phyloP scores from a whole-genome alignment of 2,797 vertebrate genomes.

The Myoxocephalus aenaeus region DNA sequence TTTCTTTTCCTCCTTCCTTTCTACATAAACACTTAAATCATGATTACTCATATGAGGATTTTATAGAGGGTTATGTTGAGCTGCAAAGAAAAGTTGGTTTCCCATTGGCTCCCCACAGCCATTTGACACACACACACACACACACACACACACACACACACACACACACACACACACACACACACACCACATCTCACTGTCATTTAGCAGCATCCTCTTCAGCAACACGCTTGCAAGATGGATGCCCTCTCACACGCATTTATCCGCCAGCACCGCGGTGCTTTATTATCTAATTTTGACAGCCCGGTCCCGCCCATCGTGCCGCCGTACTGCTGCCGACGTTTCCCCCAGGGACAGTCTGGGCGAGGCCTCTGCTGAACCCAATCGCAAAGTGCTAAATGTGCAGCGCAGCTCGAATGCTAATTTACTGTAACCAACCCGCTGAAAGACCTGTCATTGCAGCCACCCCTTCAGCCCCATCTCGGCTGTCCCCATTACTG shows the following conservation, averaged over 20 bases:
- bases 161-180: conserved; percentile 37
- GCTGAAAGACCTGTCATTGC: conserved; percentile 76
- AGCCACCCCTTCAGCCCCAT: conserved; percentile 44
- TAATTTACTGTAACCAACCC: conserved; percentile 83
- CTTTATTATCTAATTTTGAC: conserved; percentile 89
- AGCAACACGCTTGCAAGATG: conserved; percentile 82
- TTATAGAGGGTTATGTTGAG: conserved; percentile 50
- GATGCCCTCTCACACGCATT: conserved; percentile 84
- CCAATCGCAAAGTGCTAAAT: conserved; percentile 86
- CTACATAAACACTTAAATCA: conserved; percentile 54
- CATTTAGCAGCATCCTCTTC: conserved; percentile 84
- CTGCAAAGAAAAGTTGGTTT: conserved; percentile 67
- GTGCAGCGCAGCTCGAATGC: conserved; percentile 77
- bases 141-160: conserved; percentile 36
- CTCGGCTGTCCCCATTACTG: conserved; percentile 48
- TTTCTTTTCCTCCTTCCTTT: conserved; percentile 15
- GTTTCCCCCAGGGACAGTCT: conserved; percentile 82
- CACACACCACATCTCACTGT: conserved; percentile 66
- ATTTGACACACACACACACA: conserved; percentile 39
- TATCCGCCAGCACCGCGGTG: conserved; percentile 81
- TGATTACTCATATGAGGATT: conserved; percentile 55
- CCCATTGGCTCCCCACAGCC: conserved; percentile 50
- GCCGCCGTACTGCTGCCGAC: conserved; percentile 74
- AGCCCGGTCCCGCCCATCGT: conserved; percentile 81
- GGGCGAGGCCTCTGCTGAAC: conserved; percentile 84